These are phyloP conservation scores for Spinus olivaceus DNA, from an alignment of 2,797 vertebrate species.

Conservation along the genomic window DNA sequence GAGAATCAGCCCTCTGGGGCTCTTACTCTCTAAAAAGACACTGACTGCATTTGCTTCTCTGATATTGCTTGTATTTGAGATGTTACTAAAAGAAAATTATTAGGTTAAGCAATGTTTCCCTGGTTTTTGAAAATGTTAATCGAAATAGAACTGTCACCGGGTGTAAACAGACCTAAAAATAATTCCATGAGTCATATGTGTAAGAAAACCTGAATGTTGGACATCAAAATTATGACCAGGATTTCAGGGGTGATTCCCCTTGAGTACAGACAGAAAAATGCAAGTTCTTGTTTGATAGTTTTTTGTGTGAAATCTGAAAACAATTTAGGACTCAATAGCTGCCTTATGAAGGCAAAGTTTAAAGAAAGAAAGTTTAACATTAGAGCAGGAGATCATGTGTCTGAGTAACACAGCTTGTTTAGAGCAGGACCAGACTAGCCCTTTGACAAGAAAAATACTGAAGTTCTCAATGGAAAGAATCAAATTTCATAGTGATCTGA, in stretches of 20 bases:
- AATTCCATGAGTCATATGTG: neutral
- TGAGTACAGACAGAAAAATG: neutral
- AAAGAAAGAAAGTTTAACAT: neutral
- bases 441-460: neutral
- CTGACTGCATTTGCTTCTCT: neutral
- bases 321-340: neutral
- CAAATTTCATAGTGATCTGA: neutral
- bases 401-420: neutral
- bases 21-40: neutral
- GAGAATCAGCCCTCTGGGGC: neutral
- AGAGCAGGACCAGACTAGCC: neutral
- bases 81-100: neutral
- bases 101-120: neutral
- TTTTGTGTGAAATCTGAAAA: neutral
- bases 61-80: neutral
- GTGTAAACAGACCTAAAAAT: neutral
- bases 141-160: neutral
- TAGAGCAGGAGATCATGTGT: neutral
- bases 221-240: neutral
- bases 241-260: neutral
- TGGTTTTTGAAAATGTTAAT: neutral
- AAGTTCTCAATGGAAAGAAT: neutral
- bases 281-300: neutral
- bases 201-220: neutral
- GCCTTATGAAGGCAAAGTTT: neutral